Conservation (phyloP, 2,797 vertebrate genomes). For the Mus spretus region DNA sequence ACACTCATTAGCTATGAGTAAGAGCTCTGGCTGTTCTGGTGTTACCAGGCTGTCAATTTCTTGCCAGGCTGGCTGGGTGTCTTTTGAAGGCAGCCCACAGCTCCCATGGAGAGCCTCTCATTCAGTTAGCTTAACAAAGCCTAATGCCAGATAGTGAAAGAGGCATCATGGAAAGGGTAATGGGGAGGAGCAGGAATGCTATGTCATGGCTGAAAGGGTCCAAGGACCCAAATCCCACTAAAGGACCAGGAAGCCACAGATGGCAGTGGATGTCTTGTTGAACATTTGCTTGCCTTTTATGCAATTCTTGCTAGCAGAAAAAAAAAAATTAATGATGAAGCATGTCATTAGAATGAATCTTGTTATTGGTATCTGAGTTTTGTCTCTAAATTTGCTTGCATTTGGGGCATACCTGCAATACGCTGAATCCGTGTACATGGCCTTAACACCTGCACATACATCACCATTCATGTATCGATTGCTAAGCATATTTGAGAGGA, state of each 20-base stretch:
- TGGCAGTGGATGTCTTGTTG: background rate
- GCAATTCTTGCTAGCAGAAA: slow-evolving; percentile 20
- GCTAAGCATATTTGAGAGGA: slow-evolving; percentile 54
- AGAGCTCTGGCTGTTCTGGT: background rate
- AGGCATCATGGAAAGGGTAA: background rate
- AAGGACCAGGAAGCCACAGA: background rate
- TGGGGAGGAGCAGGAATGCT: background rate
- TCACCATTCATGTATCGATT: background rate
- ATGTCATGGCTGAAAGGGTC: background rate
- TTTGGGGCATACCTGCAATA: background rate
- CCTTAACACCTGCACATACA: background rate
- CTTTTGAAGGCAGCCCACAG: slow-evolving; percentile 17
- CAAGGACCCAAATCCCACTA: background rate
- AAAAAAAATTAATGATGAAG: slow-evolving; percentile 1
- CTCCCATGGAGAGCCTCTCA: slow-evolving; percentile 13
- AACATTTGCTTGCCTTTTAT: slow-evolving; percentile 1
- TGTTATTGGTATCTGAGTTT: slow-evolving; percentile 52
- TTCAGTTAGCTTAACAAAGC: background rate
- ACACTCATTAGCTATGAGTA: background rate
- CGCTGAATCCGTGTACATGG: background rate
- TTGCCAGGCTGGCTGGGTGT: background rate
- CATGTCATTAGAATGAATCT: background rate
- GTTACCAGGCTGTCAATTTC: background rate
- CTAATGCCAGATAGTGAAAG: background rate
- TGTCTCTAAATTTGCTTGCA: background rate